Base-by-base conservation (phyloP, 2,797 vertebrate species). In the Sebastes goodei region DNA sequence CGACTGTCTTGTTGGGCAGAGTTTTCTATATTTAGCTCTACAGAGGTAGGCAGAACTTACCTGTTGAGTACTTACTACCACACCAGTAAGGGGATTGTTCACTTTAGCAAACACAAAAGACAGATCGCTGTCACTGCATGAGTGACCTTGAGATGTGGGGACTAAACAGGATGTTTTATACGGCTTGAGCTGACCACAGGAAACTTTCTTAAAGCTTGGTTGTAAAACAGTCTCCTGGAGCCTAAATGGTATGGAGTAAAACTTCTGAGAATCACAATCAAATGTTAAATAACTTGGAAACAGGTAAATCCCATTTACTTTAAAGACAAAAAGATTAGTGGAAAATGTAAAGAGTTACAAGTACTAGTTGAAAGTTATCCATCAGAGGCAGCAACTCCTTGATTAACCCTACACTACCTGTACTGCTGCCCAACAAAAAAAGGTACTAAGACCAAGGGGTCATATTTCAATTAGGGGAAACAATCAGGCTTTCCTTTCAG, bases 81-180 rank as follows among this genome's bases (percentile, higher is more conserved):
- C 42, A 57, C 27, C 27, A 75, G 61, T 38, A 35, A 27, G 21
- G 21, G 56, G 66, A 69, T 68, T 35, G 69, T 38, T 62, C 68
- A 83, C 71, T 57, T 84, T 65, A 52, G 79, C 80, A 76, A 82
- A 76, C 72, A 84, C 78, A 86, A 75, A 49, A 77, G 53, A 73
- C 38, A 56, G 83, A 81, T 85, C 78, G 29, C 66, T 59, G 66
- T 80, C 77, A 42, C 67, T 89, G 93, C 56, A 90, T 85, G 86
- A 94, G 92, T 95, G 96, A 97, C 96, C 96, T 97, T 96, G 96
- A 97, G 90, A 93, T 88, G 90, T 86, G 83, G 88, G 91, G 94
- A 95, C 90, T 83, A 93, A 94, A 96, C 96, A 90, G 95, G 92
- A 97, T 96, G 96, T 85, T 89, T 84, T 66, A 79, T 70, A 80